Evolutionary conservation across 2,888 invertebrate genomes (phyloP).

Genomic region (Adelphocoris suturalis): DNA sequence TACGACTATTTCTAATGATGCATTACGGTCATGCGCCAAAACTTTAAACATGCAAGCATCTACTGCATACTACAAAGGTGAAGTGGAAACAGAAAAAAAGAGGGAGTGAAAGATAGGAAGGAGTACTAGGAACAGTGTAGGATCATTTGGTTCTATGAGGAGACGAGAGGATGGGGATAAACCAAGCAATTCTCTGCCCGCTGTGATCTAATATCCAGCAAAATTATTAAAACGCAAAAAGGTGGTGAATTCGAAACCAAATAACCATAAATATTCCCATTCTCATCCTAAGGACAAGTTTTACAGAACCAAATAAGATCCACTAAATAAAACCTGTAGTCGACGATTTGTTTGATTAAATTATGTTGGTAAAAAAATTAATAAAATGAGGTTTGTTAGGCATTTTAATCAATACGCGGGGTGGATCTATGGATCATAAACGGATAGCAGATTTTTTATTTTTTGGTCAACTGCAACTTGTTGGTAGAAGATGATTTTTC

Average conservation of each 20-base stretch:
- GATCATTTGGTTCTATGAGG: constrained; percentile 10
- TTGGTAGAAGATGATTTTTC: too few relatives aligned
- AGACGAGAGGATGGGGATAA: constrained; percentile 49
- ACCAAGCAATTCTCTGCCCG: constrained; percentile 67
- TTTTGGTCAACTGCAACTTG: too few relatives aligned
- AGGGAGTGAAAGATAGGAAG: constrained; percentile 65
- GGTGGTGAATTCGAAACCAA: background rate
- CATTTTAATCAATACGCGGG: too few relatives aligned
- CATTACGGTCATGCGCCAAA: background rate
- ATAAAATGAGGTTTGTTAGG: too few relatives aligned
- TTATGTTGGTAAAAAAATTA: too few relatives aligned
- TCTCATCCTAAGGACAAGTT: constrained; percentile 53
- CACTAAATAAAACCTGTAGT: too few relatives aligned
- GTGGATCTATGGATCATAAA: too few relatives aligned
- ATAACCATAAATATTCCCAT: constrained; percentile 50
- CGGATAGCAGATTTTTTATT: too few relatives aligned
- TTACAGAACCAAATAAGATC: too few relatives aligned
- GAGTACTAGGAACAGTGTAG: constrained; percentile 27
- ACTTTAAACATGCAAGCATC: constrained; percentile 20
- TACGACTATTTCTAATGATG: background rate
- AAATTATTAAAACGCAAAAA: constrained; percentile 38
- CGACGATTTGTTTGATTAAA: too few relatives aligned
- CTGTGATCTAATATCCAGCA: constrained; percentile 57
- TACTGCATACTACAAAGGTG: constrained; percentile 36
- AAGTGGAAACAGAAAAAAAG: constrained; percentile 67